Base-by-base conservation (phyloP, 2,797 vertebrate genomes). In the Typhlichthys subterraneus region DNA sequence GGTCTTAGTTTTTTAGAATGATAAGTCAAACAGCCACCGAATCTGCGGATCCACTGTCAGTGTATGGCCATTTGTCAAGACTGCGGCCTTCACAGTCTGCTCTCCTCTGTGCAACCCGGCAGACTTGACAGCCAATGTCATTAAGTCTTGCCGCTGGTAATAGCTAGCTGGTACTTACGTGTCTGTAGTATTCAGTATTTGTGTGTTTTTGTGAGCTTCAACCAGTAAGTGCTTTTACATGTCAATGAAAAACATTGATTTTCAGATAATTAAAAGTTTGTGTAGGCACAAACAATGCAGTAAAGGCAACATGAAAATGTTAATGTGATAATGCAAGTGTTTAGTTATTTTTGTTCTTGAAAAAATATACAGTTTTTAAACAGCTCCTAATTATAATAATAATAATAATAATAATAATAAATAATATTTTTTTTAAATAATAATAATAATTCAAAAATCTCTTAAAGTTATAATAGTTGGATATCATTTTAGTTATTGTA, bases 31-130 rank as follows among this genome's bases (percentile, higher is more conserved):
- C 78, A 71, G 70, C 81, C 80, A 75, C 61, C 59, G 17, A 86
- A 84, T 85, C 79, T 79, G 69, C 84, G 84, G 88, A 91, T 89
- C 83, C 83, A 82, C 76, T 63, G 82, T 79, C 85, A 82, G 80
- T 58, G 70, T 42, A 67, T 67, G 71, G 76, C 76, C 83, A 88
- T 92, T 90, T 87, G 81, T 93, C 87, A 91, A 74, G 53, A 65
- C 75, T 85, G 89, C 80, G 85, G 87, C 85, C 83, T 75, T 78
- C 51, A 71, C 75, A 67, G 82, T 77, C 62, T 31, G 78, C 72
- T 65, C 33, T 51, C 10, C 17, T 31, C 71, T 59, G 62, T 76
- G 69, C 63, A 70, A 68, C 77, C 61, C 72, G 74, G 62, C 17
- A 49, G 63, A 62, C 63, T 77, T 86, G 87, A 89, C 80, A 83